Percentiles rank a stretch among this genome's conserved stretches.
Conservation (phyloP, 2,888 invertebrate genomes). For the Kryphioiulus occultus region DNA sequence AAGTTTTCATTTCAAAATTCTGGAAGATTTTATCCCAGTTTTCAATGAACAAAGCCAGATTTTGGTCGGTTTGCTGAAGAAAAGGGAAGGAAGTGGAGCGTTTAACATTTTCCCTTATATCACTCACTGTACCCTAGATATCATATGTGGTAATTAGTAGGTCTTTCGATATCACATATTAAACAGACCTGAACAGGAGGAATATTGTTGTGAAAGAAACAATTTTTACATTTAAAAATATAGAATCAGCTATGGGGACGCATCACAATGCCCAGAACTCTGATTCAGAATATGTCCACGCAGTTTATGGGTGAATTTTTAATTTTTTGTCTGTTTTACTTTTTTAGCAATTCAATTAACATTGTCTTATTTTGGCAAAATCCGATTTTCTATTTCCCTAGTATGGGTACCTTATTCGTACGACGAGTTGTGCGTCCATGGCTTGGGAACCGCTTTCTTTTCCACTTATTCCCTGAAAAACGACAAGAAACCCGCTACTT, state of each 20-base stretch:
- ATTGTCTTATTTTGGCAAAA: too few species aligned
- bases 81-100: neutral
- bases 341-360: neutral
- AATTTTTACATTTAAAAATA: too few species aligned
- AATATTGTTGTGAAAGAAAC: too few species aligned
- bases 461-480: neutral
- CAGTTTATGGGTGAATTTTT: neutral
- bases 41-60: neutral
- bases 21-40: neutral
- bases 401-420: neutral
- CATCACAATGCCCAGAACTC: neutral
- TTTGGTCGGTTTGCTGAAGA: neutral
- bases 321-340: neutral
- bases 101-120: neutral
- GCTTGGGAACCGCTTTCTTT: neutral
- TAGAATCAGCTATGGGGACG: neutral
- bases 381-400: neutral
- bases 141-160: neutral
- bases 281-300: neutral
- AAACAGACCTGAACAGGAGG: too few species aligned
- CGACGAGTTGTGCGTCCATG: neutral
- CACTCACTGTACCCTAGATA: neutral
- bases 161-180: too few species aligned
- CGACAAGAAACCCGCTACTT: neutral
- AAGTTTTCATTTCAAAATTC: neutral